Evolutionary conservation across 2,888 invertebrate species (phyloP).

Genomic region (Lypha dubia): DNA sequence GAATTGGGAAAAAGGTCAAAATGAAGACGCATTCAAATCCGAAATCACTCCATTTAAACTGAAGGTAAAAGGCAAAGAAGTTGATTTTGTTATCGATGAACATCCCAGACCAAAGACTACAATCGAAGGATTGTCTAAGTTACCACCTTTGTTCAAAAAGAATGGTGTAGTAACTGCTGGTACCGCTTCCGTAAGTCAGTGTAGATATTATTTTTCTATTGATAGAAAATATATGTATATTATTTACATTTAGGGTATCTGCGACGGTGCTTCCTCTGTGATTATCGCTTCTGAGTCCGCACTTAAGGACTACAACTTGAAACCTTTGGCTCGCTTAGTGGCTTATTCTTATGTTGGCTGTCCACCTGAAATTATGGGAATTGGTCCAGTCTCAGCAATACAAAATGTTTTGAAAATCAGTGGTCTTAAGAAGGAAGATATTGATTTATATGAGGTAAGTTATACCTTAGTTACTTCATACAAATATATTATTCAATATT

Average conservation of each 20-base stretch:
- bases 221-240: neutral
- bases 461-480: neutral
- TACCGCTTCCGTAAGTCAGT: constrained; percentile 90
- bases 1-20: constrained; percentile 94
- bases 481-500: neutral
- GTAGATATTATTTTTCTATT: neutral
- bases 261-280: constrained; percentile 98
- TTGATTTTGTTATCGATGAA: constrained; percentile 93
- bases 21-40: constrained; percentile 93
- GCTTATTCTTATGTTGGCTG: constrained; percentile 97
- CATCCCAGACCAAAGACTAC: constrained; percentile 90
- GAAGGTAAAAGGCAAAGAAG: constrained; percentile 92
- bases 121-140: constrained; percentile 91
- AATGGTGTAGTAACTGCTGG: constrained; percentile 97
- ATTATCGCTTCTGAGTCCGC: constrained; percentile 96
- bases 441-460: constrained; percentile 95
- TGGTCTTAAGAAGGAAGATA: constrained; percentile 91
- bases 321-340: constrained; percentile 94
- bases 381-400: constrained; percentile 98
- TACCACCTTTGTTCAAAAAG: constrained; percentile 96
- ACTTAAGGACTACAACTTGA: constrained; percentile 90
- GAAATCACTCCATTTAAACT: constrained; percentile 94
- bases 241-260: constrained; percentile 84
- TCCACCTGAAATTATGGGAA: constrained; percentile 98
- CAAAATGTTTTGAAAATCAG: constrained; percentile 91